Base-by-base conservation (phyloP, 2,888 invertebrate species). In the Dicranocentrus wangi region DNA sequence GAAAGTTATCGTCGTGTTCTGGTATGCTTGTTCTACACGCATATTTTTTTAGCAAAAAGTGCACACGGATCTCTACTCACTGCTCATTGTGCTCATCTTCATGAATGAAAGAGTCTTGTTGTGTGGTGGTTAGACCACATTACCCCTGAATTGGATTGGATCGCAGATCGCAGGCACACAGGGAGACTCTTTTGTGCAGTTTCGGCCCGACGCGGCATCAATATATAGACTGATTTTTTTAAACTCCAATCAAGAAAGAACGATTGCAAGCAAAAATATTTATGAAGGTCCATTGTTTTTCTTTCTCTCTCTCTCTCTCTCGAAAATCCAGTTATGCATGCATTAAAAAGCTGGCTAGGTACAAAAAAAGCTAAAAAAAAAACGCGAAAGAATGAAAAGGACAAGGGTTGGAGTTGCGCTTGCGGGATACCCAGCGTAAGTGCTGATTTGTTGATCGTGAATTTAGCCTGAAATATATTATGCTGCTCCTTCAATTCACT, bases 261-360 rank as follows among this genome's bases (percentile, higher is more conserved):
- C 42, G 2, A 65, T 65, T 39, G 65, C 19, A 42, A 65, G 39
- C 28, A 39, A 55, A 55, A 65, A 65, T 65, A 17, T 21, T 42
- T 28, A 65, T 65, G 65, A 42, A 23, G 39, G 53, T 43, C 23
- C 60, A 70, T 70, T 61, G 71, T 61, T 61, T 70, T 28, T 23
- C 51, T 70, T 28, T 23, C 51, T 27, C 28, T 60, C 3, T 32
- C 10, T 10, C 3, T 32, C 10, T 47, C 51, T 66, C 66, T 66
- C 15, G 43, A 61, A 61, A 71, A 71, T 60, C 71, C 71, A 71
- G 71, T 71, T 71, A 71, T 71, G 43, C 60, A 60, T 71, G 61
- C 65, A 65, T 65, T 65, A 65, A 55, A 55, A 55, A 25, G 25
- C 55, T 55, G 23, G 55, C 25, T 23, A 55, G 25, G n/a, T n/a